phyloP scores from a whole-genome alignment of 64 coral and sea anemone genomes.

The Astreopora myriophthalma region DNA sequence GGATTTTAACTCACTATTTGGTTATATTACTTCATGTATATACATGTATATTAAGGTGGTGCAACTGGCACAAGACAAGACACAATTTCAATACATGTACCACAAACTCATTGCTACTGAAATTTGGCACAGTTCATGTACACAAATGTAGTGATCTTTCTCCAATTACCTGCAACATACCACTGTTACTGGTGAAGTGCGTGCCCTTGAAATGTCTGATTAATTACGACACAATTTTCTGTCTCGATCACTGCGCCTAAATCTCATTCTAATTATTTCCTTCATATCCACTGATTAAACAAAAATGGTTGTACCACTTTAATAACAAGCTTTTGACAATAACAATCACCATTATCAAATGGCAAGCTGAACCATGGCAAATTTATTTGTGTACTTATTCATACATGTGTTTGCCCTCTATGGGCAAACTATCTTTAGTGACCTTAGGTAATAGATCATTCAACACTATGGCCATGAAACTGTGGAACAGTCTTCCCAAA shows the following conservation, averaged over 20 bases:
- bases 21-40: no score
- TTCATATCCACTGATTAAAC: neutral
- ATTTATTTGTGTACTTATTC: neutral
- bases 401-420: neutral
- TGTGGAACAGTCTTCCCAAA: neutral
- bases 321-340: neutral
- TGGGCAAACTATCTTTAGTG: neutral
- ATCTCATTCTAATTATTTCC: neutral
- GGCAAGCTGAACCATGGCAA: neutral
- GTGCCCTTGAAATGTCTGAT: no score
- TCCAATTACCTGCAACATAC: no score
- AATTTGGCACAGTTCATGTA: no score
- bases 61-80: no score
- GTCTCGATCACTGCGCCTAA: neutral
- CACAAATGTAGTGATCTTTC: no score
- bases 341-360: neutral
- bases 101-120: no score
- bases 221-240: neutral
- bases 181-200: no score
- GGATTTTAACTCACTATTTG: no score
- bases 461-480: neutral
- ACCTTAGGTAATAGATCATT: neutral
- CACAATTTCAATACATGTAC: no score
- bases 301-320: neutral
- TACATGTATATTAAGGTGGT: no score